These are phyloP conservation scores for Copidosoma aretas DNA, from an alignment of 2,888 invertebrate genomes.

Conservation along the genomic window DNA sequence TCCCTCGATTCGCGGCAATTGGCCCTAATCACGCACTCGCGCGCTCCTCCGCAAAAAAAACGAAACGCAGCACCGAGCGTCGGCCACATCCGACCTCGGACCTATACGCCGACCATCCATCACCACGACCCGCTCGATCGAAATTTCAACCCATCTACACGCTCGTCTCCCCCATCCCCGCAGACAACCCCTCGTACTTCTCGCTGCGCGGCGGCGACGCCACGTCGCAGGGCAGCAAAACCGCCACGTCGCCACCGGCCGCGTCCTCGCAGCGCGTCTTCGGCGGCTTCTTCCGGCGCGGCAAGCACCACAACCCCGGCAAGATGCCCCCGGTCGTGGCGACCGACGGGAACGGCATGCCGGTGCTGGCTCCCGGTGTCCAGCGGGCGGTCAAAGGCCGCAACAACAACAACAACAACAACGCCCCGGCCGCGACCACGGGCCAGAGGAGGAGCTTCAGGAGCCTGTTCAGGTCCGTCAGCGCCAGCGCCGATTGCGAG, in stretches of 20 bases:
- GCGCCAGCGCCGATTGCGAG: constrained; percentile 70
- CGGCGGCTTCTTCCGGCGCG: constrained; percentile 33
- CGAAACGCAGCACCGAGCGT: constrained; percentile 1
- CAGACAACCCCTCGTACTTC: constrained; percentile 83
- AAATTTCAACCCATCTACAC: too few relatives aligned
- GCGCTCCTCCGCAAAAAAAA: constrained; percentile 15
- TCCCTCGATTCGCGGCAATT: constrained; percentile 33
- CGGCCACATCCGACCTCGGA: neutral
- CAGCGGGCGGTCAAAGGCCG: neutral
- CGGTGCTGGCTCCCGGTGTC: constrained; percentile 44
- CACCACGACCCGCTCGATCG: constrained; percentile 26
- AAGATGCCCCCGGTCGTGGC: constrained; percentile 30
- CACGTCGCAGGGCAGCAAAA: constrained; percentile 5
- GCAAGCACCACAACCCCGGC: constrained; percentile 44
- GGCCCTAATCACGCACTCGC: constrained; percentile 29
- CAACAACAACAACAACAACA: too few relatives aligned
- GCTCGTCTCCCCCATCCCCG: too few relatives aligned
- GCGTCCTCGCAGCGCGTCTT: constrained; percentile 19
- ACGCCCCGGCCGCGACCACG: neutral
- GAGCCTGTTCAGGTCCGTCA: constrained; percentile 70
- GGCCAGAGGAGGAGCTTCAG: constrained; percentile 65
- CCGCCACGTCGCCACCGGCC: neutral
- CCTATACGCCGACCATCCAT: too few relatives aligned
- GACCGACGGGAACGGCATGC: neutral
- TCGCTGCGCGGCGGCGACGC: constrained; percentile 65